Conservation (phyloP, 2,888 invertebrate genomes). For the Spilarctia lutea region DNA sequence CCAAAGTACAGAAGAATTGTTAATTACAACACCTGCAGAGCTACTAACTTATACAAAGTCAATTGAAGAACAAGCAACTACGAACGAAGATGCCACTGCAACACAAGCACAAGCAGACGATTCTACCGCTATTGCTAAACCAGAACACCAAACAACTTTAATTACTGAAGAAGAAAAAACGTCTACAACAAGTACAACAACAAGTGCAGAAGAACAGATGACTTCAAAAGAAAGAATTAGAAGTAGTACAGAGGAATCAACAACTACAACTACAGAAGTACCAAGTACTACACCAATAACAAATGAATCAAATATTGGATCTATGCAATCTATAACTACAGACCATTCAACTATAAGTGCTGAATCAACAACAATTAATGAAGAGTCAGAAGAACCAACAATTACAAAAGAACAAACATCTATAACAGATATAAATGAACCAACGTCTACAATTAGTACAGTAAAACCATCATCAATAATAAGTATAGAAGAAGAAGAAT, state of each 20-base stretch:
- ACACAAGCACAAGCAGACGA: background rate
- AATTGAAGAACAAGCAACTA: background rate
- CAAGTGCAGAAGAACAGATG: background rate
- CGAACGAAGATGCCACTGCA: background rate
- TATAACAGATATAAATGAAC: background rate
- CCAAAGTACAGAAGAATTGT: background rate
- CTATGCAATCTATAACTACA: too few relatives aligned
- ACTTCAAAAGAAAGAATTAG: background rate
- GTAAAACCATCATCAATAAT: background rate
- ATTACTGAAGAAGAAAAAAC: background rate
- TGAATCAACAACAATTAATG: background rate
- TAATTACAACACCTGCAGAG: background rate
- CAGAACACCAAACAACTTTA: background rate
- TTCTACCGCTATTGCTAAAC: background rate
- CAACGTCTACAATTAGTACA: background rate
- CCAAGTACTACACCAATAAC: background rate
- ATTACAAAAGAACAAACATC: background rate
- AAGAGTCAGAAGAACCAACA: background rate
- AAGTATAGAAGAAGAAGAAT: background rate
- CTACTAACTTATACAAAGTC: background rate
- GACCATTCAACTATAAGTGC: background rate
- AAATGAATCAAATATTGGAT: background rate
- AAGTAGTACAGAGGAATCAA: background rate
- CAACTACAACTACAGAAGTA: background rate
- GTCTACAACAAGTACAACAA: background rate